Conservation (phyloP, 2,888 invertebrate genomes). For the Epirrhoe tristata region DNA sequence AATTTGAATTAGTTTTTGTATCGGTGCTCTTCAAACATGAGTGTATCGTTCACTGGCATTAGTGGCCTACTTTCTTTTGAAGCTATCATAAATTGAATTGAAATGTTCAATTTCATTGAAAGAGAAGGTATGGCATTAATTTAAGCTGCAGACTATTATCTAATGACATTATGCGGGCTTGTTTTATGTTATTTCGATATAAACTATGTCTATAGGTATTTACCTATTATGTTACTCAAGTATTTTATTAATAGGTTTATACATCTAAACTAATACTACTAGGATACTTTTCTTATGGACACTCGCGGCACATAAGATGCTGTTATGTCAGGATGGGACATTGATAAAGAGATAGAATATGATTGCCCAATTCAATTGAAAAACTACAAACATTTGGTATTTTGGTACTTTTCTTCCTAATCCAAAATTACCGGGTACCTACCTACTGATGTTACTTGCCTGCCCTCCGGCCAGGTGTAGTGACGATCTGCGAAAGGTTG, state of each 20-base stretch:
- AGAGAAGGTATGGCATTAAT: constrained; percentile 3
- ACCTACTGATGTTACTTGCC: too few species aligned
- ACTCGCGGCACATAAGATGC: too few species aligned
- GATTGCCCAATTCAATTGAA: too few species aligned
- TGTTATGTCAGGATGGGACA: too few species aligned
- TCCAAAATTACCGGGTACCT: too few species aligned
- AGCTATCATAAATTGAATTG: constrained; percentile 27
- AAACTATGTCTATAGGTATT: constrained; percentile 10
- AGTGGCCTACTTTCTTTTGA: constrained; percentile 27
- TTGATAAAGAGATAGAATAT: too few species aligned
- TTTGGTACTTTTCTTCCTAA: too few species aligned
- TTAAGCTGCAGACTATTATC: constrained; percentile 24
- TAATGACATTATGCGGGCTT: constrained; percentile 28
- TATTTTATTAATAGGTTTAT: constrained; percentile 2
- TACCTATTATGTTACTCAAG: constrained; percentile 2
- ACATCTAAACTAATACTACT: too few species aligned
- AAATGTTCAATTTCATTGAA: constrained; percentile 6
- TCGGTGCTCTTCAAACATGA: constrained; percentile 1
- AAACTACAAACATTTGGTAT: too few species aligned
- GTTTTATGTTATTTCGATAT: constrained; percentile 10
- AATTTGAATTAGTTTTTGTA: background rate
- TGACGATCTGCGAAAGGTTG: too few species aligned
- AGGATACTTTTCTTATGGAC: too few species aligned
- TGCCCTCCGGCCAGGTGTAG: too few species aligned
- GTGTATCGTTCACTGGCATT: constrained; percentile 14